Evolutionary conservation across 2,797 vertebrate species (phyloP), one percentile per base, ranked within the genome.

Genomic region (Hydrophis major): DNA sequence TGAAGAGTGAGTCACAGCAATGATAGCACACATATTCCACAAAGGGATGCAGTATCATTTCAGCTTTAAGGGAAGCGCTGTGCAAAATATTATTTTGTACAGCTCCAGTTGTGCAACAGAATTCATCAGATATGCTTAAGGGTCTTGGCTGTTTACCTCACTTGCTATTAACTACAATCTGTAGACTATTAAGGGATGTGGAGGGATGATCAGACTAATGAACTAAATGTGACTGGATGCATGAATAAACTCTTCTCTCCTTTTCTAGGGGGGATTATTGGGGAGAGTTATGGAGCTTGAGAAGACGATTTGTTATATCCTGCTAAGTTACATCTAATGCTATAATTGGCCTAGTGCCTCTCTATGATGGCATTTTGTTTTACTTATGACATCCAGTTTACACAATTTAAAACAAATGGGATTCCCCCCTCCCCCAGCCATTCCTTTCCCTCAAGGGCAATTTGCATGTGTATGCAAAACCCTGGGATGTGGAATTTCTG

Each of bases 271-370:
- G 25, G 37, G 37, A 83, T 83, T 25, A 47, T 47, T 83, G 74
- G 37, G 37, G 74, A 83, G 8, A 47, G 92, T 93, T n/a, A 59
- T n/a, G 56, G 60, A 50, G 53, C 22, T 94, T 91, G 59, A 91
- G 93, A 93, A 95, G 69, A 93, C 90, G 55, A 94, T 95, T 95
- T 95, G 55, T 94, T 95, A 91, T 63, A 94, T 94, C 83, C 69
- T 95, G 28, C 86, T 91, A 63, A 93, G 37, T 56, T 92, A 11
- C 86, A 59, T 63, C 87, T 89, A 90, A 93, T 55, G 88, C 95
- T 89, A n/a, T 92, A 69, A 28, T 90, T 93, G 87, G 78, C 89
- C 32, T 22, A 91, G 93, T 88, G 88, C 22, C 56, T 93, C 92
- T 94, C 93, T 92, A 42, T 27, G 55, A 61, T 93, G 42, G 92